These are phyloP conservation scores for Drosophila nannoptera DNA, from an alignment of 1,140 invertebrate species.

Conservation along the genomic window DNA sequence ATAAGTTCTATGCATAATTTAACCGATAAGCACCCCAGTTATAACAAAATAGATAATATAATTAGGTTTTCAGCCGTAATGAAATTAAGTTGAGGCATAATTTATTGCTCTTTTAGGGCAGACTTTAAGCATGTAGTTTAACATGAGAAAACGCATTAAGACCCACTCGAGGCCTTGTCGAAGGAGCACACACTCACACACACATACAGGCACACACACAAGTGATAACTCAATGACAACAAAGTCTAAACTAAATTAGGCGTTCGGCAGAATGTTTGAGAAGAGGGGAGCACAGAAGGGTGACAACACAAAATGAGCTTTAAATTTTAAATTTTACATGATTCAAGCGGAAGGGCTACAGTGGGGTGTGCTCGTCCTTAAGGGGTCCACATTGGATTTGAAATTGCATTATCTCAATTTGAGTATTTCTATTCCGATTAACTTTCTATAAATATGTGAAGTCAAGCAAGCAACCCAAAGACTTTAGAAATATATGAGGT, in stretches of 20 bases:
- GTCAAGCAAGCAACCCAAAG: too few relatives aligned
- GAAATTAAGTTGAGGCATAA: slow-evolving; percentile 13
- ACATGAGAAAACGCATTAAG: slow-evolving; percentile 10
- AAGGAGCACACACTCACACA: neutral
- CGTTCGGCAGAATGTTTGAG: slow-evolving; percentile 18
- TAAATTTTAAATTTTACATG: slow-evolving; percentile 49
- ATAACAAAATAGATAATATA: slow-evolving; percentile 5
- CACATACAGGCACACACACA: slow-evolving; percentile 8
- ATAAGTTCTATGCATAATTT: neutral
- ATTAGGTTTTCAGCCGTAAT: neutral
- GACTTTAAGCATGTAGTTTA: slow-evolving; percentile 12
- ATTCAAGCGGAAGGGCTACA: slow-evolving; percentile 22
- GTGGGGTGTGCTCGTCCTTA: neutral
- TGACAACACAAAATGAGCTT: slow-evolving; percentile 24
- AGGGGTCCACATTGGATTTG: neutral
- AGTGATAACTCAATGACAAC: slow-evolving; percentile 52
- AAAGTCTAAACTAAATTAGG: slow-evolving; percentile 61
- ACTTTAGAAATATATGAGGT: too few relatives aligned
- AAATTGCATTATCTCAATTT: neutral
- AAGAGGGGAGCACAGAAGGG: slow-evolving; percentile 5
- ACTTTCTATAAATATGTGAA: too few relatives aligned
- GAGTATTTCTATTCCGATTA: too few relatives aligned
- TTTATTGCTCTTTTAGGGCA: neutral
- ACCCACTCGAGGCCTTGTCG: neutral
- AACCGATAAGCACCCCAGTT: neutral